Base-by-base conservation (phyloP, 2,888 invertebrate species). In the Hirtodrosophila confusa region DNA sequence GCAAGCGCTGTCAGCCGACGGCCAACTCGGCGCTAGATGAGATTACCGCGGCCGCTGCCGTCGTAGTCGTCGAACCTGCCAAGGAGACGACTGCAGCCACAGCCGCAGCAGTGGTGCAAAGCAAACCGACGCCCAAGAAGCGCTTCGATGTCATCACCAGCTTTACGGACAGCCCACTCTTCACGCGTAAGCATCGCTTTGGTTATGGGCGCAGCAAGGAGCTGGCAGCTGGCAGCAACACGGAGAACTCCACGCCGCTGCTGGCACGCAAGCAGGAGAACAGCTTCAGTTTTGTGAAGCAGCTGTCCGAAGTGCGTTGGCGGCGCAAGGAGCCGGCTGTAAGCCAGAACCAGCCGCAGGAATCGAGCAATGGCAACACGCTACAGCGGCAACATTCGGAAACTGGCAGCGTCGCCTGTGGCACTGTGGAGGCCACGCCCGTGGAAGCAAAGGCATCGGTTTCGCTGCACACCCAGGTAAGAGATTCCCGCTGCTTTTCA, bases 81-180 rank as follows among this genome's bases (percentile, higher is more conserved):
- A 78, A 78, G 33, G 85, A 74, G 43, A 29, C 48, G 4, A 29
- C 36, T 3, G 17, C 29, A 9, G 23, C 37, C 0, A 9, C 50
- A 5, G 8, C 67, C 0, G 37, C 78, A 5, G 12, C 33, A 3
- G 36, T 47, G 5, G 44, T 63, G 10, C 65, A 49, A 9, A 50
- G 39, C 39, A 86, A 83, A 44, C 58, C 83, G 3, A 55, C 85
- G 33, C 76, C 85, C 2, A 91, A 89, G 63, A 91, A 91, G 73
- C 91, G 90, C 64, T 89, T 91, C 54, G 92, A 92, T 85, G 91
- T 91, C 39, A 90, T 92, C 63, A 92, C 91, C 31, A 92, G 92
- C 79, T 92, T 91, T 64, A 91, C 92, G 9, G 92, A 92, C 58
- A 92, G 92, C 78, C 92, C 92, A 51, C 85, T 92, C 8, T 92